Conservation (phyloP, 2,797 vertebrate species). For the Brachymystax lenok region DNA sequence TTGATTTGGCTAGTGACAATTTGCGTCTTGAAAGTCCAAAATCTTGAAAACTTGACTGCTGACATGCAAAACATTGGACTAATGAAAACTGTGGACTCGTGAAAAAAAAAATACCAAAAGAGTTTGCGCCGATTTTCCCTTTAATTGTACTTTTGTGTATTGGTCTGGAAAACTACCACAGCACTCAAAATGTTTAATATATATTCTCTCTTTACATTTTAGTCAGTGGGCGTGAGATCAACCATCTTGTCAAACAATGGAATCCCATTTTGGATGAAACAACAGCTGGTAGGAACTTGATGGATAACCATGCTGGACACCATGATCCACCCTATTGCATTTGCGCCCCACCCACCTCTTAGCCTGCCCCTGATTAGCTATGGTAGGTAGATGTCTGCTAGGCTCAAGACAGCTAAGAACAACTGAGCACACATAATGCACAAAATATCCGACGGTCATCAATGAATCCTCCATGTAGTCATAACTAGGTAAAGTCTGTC, state of each 20-base stretch:
- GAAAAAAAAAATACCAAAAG: too few relatives aligned
- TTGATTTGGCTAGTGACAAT: too few relatives aligned
- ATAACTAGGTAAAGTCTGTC: background rate
- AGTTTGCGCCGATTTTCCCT: constrained; percentile 24
- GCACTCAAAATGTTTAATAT: constrained; percentile 2
- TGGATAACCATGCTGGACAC: background rate
- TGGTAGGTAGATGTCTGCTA: constrained; percentile 9
- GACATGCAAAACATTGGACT: too few relatives aligned
- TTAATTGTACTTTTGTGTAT: constrained; percentile 19
- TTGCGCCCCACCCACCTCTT: constrained; percentile 22
- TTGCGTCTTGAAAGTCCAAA: too few relatives aligned
- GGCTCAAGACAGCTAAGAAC: constrained; percentile 28
- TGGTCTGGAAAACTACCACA: background rate
- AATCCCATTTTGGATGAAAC: background rate
- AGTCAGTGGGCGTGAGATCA: background rate
- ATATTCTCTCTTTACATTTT: background rate
- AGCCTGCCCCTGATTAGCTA: constrained; percentile 4
- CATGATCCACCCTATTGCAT: background rate
- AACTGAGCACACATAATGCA: background rate
- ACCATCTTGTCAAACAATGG: background rate
- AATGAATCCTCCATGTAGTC: background rate
- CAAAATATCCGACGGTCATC: background rate
- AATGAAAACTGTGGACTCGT: background rate
- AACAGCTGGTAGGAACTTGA: background rate
- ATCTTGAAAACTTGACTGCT: too few relatives aligned